Evolutionary conservation across 1,140 invertebrate species (phyloP).

Genomic region (Notospermus geniculatus): DNA sequence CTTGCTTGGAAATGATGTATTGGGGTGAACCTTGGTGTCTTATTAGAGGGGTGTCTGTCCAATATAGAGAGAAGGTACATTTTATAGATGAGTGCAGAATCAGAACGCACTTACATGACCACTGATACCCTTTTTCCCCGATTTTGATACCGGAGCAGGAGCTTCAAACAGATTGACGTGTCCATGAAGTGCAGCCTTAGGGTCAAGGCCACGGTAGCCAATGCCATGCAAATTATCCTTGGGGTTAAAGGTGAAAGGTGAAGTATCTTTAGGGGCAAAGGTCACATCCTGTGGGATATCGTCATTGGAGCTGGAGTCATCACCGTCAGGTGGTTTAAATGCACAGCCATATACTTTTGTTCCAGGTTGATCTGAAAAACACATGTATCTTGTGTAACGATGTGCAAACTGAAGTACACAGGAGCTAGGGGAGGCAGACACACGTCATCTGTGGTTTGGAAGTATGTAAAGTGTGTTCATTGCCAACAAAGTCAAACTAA

Average conservation of each 20-base stretch:
- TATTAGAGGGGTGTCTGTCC: too few relatives aligned
- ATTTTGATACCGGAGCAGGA: conserved; percentile 28
- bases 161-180: conserved; percentile 47
- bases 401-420: too few relatives aligned
- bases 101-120: conserved; percentile 64
- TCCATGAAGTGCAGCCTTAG: conserved; percentile 33
- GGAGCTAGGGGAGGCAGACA: not conserved
- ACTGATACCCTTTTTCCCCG: conserved; percentile 67
- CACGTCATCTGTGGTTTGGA: not conserved
- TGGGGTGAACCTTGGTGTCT: too few relatives aligned
- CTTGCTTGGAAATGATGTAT: too few relatives aligned
- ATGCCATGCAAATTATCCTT: conserved; percentile 71
- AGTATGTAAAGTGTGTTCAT: too few relatives aligned
- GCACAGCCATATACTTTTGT: conserved; percentile 69
- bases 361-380: conserved; percentile 20
- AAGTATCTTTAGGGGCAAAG: conserved; percentile 84
- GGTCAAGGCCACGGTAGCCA: conserved; percentile 78
- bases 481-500: too few relatives aligned
- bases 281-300: conserved; percentile 50
- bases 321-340: conserved; percentile 55
- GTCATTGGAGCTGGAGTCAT: conserved; percentile 58
- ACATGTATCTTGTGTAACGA: too few relatives aligned
- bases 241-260: conserved; percentile 66
- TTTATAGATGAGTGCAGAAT: conserved; percentile 1
- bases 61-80: too few relatives aligned